These are phyloP conservation scores for Chlorospingus flavigularis DNA, from an alignment of 2,797 vertebrate species.

Conservation along the genomic window DNA sequence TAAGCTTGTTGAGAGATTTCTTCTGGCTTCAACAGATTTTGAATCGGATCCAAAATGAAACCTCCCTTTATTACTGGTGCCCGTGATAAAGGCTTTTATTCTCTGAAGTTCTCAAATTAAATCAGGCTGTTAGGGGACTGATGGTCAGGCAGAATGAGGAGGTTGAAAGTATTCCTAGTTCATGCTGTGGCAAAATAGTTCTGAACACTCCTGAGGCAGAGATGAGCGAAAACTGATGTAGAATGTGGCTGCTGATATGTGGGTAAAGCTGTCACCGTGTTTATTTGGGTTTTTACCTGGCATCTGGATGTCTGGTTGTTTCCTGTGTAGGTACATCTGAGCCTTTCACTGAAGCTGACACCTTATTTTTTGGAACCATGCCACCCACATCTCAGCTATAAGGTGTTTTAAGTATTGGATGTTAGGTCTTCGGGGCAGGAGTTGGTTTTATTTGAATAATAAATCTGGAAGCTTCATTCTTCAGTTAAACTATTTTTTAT, in stretches of 20 bases:
- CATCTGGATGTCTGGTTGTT: background rate
- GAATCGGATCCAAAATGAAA: background rate
- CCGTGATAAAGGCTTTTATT: background rate
- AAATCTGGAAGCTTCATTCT: background rate
- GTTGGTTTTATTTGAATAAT: background rate
- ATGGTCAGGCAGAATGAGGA: background rate
- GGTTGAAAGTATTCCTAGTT: background rate
- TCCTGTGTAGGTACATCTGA: background rate
- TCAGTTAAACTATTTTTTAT: background rate
- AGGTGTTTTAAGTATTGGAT: background rate
- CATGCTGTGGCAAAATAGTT: background rate
- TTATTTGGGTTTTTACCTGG: background rate
- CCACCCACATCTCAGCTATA: background rate
- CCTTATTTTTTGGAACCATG: background rate
- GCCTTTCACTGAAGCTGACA: background rate
- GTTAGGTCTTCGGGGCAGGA: background rate
- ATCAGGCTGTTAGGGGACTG: background rate
- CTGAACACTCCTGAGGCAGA: background rate
- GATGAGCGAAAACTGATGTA: background rate
- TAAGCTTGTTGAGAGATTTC: background rate
- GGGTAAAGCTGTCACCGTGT: background rate
- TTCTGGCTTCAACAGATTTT: background rate
- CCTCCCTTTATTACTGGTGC: background rate
- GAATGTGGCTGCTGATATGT: background rate
- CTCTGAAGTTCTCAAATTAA: slow-evolving; percentile 11